Conservation (phyloP, 2,113 vertebrate genomes). For the human (Homo sapiens) region GRCh38 chr12:120514001-120514500, state of each 20-base stretch:
- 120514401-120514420: background rate
- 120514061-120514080: background rate
- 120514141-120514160: conserved; percentile 62
- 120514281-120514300: conserved; percentile 41
- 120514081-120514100: background rate
- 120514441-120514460: background rate
- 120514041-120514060: conserved; percentile 3
- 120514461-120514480: too few species aligned
- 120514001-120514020: background rate
- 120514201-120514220: conserved; percentile 71
- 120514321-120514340: background rate
- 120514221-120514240: conserved; percentile 48
- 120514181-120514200: background rate
- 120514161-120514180: conserved; percentile 9
- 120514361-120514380: background rate
- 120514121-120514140: conserved; percentile 52
- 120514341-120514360: background rate
- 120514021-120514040: background rate
- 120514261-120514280: conserved; percentile 20
- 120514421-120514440: background rate
- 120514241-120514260: background rate
- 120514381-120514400: background rate
- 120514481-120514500: too few species aligned
- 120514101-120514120: background rate
- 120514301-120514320: conserved; percentile 35